These are phyloP conservation scores for Drosophila aldrichi DNA, from an alignment of 2,888 invertebrate genomes.

Conservation along the genomic window DNA sequence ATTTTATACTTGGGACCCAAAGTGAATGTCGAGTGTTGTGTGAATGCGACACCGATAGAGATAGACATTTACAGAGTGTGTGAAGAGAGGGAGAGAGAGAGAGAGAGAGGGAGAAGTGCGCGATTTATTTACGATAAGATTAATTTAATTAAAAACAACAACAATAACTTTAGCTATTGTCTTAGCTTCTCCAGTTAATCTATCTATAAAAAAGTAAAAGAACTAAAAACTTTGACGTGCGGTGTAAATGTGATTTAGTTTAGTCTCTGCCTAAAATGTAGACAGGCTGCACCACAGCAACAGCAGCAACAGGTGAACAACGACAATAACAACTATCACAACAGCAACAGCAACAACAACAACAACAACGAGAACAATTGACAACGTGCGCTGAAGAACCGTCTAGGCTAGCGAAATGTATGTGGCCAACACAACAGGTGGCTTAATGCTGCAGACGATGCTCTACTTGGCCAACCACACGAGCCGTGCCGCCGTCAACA, in stretches of 20 bases:
- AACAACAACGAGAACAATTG: constrained; percentile 1
- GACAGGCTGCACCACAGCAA: constrained; percentile 21
- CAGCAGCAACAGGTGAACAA: constrained; percentile 11
- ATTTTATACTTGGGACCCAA: constrained; percentile 1
- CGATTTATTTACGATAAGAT: constrained; percentile 47
- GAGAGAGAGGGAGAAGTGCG: constrained; percentile 29
- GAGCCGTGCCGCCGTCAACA: constrained; percentile 81
- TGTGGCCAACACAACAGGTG: constrained; percentile 84
- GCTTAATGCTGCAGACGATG: constrained; percentile 85
- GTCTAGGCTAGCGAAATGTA: constrained; percentile 67
- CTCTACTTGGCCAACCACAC: constrained; percentile 85
- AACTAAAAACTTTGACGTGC: constrained; percentile 16
- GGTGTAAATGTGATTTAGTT: constrained; percentile 17
- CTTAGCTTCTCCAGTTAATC: constrained; percentile 25
- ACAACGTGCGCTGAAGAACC: neutral
- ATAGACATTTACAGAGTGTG: neutral
- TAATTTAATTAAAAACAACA: constrained; percentile 47
- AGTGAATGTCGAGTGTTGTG: constrained; percentile 32
- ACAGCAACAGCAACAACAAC: constrained; percentile 1
- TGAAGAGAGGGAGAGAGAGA: too few species aligned
- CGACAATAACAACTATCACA: neutral
- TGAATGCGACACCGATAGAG: neutral
- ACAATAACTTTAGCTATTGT: constrained; percentile 11
- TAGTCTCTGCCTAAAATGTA: constrained; percentile 37
- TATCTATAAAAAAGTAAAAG: constrained; percentile 6